Percentiles rank a stretch among this genome's conserved stretches.
phyloP scores from a whole-genome alignment of 1,140 invertebrate species.

The Ceratoteleas bidentatus region DNA sequence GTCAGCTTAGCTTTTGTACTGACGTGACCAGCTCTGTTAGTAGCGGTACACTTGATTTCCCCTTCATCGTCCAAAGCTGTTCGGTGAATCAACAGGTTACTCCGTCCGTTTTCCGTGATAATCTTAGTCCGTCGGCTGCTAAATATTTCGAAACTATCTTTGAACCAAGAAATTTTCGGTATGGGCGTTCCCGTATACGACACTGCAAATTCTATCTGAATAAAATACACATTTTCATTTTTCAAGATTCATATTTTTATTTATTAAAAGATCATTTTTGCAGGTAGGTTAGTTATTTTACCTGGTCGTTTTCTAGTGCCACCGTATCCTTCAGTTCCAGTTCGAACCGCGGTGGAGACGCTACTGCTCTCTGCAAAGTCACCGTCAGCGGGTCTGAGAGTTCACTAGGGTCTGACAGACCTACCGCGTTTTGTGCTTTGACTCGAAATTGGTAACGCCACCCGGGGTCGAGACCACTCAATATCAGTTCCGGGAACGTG shows the following conservation, averaged over 20 bases:
- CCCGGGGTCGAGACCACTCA: conserved; percentile 91
- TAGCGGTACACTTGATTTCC: conserved; percentile 93
- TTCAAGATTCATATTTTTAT: too few relatives aligned
- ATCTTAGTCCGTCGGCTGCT: conserved; percentile 90
- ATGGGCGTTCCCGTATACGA: conserved; percentile 90
- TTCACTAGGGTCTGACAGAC: conserved; percentile 89
- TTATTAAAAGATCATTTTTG: not conserved
- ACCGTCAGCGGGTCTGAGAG: conserved; percentile 88
- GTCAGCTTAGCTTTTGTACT: conserved; percentile 87
- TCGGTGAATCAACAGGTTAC: conserved; percentile 91
- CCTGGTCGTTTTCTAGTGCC: conserved; percentile 89
- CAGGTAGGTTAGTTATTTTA: conserved; percentile 53
- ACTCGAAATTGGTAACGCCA: conserved; percentile 95
- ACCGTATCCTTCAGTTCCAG: too few relatives aligned
- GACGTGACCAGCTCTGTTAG: conserved; percentile 90
- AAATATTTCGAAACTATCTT: conserved; percentile 92
- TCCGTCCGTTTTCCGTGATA: conserved; percentile 88
- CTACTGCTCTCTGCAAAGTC: too few relatives aligned
- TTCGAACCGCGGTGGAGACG: too few relatives aligned
- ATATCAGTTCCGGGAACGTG: conserved; percentile 85
- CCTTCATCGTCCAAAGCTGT: conserved; percentile 90
- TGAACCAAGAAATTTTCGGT: conserved; percentile 96
- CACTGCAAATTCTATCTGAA: conserved; percentile 89
- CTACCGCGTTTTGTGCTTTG: conserved; percentile 91
- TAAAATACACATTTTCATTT: not conserved